Evolutionary conservation across 2,888 invertebrate genomes (phyloP).

Genomic region (Elmis aenea): DNA sequence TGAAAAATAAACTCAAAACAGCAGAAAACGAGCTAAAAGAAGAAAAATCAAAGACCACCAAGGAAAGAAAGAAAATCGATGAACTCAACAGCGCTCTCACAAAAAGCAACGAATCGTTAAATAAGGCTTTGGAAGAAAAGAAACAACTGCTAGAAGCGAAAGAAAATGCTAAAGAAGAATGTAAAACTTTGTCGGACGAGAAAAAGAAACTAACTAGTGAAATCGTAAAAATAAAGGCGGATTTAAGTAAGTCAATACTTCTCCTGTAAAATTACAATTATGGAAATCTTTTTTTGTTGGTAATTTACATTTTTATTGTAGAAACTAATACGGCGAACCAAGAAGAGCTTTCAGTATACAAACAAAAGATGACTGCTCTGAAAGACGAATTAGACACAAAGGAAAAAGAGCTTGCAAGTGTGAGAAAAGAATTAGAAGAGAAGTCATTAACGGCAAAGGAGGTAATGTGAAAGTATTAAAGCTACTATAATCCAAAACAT

Average conservation of each 20-base stretch:
- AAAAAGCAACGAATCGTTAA: constrained; percentile 48
- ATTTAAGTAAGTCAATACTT: constrained; percentile 28
- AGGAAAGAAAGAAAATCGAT: constrained; percentile 51
- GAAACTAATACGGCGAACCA: constrained; percentile 54
- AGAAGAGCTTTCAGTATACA: constrained; percentile 52
- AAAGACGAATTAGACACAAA: constrained; percentile 60
- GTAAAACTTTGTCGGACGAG: constrained; percentile 46
- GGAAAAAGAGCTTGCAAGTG: constrained; percentile 57
- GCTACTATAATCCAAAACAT: too few relatives aligned
- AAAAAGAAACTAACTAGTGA: constrained; percentile 54
- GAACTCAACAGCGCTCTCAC: constrained; percentile 47
- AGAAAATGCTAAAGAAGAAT: constrained; percentile 48
- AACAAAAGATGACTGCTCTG: constrained; percentile 60
- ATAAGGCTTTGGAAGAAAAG: constrained; percentile 60
- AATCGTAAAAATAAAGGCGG: constrained; percentile 32
- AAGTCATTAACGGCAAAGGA: not conserved
- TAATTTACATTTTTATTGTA: constrained; percentile 40
- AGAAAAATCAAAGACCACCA: constrained; percentile 51
- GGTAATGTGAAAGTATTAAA: too few relatives aligned
- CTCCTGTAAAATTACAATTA: constrained; percentile 1
- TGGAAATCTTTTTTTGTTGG: too few relatives aligned
- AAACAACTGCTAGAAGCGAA: constrained; percentile 48
- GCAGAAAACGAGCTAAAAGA: constrained; percentile 51
- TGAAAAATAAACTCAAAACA: constrained; percentile 50
- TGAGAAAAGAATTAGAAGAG: constrained; percentile 32